These are phyloP conservation scores for Actenoides lindsayi DNA, from an alignment of 2,113 vertebrate genomes.

Conservation along the genomic window DNA sequence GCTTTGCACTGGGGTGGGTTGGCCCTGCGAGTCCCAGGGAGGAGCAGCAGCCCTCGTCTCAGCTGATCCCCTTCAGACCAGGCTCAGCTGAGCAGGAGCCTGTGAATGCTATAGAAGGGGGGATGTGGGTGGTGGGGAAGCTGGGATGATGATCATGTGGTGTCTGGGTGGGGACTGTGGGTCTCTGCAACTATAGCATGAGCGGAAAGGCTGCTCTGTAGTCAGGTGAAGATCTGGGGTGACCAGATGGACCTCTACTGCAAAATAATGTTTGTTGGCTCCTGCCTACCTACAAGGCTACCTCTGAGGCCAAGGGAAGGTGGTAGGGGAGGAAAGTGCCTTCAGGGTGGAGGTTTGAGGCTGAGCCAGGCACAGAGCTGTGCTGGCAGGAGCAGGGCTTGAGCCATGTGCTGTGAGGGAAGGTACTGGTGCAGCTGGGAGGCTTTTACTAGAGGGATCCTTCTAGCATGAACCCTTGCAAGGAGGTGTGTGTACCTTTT, in stretches of 20 bases:
- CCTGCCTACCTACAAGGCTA: neutral
- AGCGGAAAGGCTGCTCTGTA: neutral
- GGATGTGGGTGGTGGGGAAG: rapidly evolving
- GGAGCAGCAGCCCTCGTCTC: neutral
- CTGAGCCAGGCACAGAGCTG: neutral
- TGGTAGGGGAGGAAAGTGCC: neutral
- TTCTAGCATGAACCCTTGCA: neutral
- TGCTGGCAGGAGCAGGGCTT: neutral
- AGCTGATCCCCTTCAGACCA: neutral
- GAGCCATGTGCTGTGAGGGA: rapidly evolving
- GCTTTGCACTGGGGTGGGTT: neutral
- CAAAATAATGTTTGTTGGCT: neutral
- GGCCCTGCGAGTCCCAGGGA: neutral
- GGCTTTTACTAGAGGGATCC: neutral
- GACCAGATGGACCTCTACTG: neutral
- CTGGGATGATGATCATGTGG: rapidly evolving
- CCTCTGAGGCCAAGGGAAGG: neutral
- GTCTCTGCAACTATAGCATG: rapidly evolving
- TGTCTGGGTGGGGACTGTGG: rapidly evolving
- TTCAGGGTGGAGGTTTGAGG: neutral
- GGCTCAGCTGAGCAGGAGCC: neutral
- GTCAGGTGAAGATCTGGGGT: neutral
- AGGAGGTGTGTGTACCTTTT: neutral
- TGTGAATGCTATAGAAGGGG: neutral
- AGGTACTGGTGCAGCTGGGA: neutral